A percentile compares a stretch with the other conserved stretches of the same genome.
These are phyloP conservation scores for Amphimedon queenslandica DNA, from an alignment of 37 sponge, comb jelly and placozoan species.

Conservation along the genomic window DNA sequence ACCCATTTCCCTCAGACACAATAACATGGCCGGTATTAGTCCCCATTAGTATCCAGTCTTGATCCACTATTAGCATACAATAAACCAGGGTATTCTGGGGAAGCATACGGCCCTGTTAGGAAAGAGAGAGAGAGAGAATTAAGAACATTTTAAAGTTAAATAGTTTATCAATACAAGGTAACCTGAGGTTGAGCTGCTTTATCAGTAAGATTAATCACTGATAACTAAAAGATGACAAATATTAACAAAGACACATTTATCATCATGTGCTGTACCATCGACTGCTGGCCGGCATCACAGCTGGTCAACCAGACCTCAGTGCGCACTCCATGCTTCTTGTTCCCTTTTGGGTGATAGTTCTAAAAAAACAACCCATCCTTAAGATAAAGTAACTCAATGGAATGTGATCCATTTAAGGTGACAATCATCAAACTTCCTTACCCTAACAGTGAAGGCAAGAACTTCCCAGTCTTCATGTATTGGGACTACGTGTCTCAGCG, in stretches of 20 bases:
- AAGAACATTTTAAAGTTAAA: neutral
- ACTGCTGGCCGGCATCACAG: slow-evolving; percentile 5
- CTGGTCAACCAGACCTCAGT: slow-evolving; percentile 53
- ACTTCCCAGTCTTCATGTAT: slow-evolving; percentile 32
- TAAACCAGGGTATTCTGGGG: slow-evolving; percentile 7
- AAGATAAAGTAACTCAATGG: too few relatives aligned
- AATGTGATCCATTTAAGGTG: neutral
- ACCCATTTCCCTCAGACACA: slow-evolving; percentile 35
- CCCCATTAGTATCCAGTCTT: slow-evolving; percentile 38
- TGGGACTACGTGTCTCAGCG: slow-evolving; percentile 49
- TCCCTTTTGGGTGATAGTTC: neutral
- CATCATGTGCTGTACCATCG: slow-evolving; percentile 34
- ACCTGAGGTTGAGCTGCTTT: slow-evolving; percentile 38
- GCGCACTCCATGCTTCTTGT: neutral
- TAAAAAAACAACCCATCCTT: slow-evolving; percentile 15
- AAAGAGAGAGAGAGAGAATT: neutral
- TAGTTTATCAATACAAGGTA: neutral
- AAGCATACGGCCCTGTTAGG: slow-evolving; percentile 43
- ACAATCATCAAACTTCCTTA: neutral
- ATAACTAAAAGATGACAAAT: slow-evolving; percentile 17
- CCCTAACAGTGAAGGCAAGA: slow-evolving; percentile 46
- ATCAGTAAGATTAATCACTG: slow-evolving; percentile 38
- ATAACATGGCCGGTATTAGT: slow-evolving; percentile 34
- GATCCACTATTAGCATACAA: slow-evolving; percentile 35
- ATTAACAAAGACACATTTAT: neutral